Conservation (phyloP, 1,140 invertebrate genomes). For the Dinoponera quadriceps region DNA sequence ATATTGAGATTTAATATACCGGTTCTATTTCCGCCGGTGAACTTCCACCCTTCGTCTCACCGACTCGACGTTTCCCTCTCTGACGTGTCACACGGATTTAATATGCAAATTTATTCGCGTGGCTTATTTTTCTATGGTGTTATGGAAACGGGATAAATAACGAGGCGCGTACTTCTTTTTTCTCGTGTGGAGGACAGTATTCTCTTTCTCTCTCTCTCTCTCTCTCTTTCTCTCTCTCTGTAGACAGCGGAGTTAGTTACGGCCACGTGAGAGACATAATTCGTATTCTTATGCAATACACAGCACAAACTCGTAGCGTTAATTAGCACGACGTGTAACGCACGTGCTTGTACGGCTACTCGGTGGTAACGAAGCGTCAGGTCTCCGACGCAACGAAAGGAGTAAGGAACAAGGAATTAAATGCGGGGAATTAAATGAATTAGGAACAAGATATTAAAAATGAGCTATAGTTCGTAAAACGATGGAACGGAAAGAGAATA, state of each 20-base stretch:
- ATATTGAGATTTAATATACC: no score
- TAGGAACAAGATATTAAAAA: no score
- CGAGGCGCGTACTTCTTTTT: constrained; percentile 18
- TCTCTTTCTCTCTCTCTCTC: no score
- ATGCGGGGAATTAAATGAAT: no score
- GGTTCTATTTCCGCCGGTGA: no score
- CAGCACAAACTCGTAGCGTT: constrained; percentile 55
- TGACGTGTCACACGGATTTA: not conserved
- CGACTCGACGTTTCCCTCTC: constrained; percentile 3
- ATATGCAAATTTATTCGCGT: constrained; percentile 41
- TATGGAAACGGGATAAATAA: constrained; percentile 35
- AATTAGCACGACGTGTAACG: constrained; percentile 60
- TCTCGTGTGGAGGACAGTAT: not conserved
- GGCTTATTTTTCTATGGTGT: constrained; percentile 3
- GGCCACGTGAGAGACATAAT: constrained; percentile 52
- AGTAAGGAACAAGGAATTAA: no score
- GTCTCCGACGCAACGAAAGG: no score
- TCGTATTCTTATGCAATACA: constrained; percentile 54
- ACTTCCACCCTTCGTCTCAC: not conserved
- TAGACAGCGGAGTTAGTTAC: constrained; percentile 35
- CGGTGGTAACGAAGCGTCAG: constrained; percentile 28
- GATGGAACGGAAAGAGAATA: no score
- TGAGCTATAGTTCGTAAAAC: no score
- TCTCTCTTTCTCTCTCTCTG: no score
- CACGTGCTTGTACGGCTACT: constrained; percentile 15